These are phyloP conservation scores for Alethe diademata DNA, from an alignment of 2,113 vertebrate species.

Conservation along the genomic window DNA sequence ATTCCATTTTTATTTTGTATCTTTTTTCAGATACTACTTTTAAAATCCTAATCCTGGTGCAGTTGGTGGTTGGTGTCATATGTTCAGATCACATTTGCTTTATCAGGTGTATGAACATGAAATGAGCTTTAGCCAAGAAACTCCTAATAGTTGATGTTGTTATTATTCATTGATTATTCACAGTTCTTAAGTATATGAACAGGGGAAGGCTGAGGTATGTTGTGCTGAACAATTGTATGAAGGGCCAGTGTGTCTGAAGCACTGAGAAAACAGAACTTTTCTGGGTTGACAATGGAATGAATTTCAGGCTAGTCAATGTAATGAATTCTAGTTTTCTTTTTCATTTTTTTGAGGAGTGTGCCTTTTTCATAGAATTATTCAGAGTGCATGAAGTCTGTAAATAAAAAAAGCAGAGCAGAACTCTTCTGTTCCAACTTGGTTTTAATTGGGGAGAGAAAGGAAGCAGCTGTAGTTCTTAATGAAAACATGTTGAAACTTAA, in stretches of 20 bases:
- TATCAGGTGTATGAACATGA: background rate
- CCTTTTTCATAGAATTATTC: background rate
- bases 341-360: background rate
- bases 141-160: background rate
- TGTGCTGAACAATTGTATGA: background rate
- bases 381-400: background rate
- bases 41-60: background rate
- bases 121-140: background rate
- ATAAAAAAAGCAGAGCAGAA: background rate
- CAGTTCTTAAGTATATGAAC: background rate
- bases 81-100: background rate
- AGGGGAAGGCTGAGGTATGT: background rate
- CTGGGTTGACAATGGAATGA: background rate
- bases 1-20: background rate
- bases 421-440: background rate
- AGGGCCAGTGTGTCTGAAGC: background rate
- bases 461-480: background rate
- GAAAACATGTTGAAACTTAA: background rate
- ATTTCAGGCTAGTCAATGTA: background rate
- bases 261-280: background rate
- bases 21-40: background rate
- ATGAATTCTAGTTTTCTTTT: background rate
- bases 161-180: background rate
- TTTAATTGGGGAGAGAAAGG: background rate
- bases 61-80: background rate